A percentile compares a stretch with the other conserved stretches of the same genome.
These are phyloP conservation scores for Gnatocerus cornutus DNA, from an alignment of 2,888 invertebrate genomes.

Conservation along the genomic window DNA sequence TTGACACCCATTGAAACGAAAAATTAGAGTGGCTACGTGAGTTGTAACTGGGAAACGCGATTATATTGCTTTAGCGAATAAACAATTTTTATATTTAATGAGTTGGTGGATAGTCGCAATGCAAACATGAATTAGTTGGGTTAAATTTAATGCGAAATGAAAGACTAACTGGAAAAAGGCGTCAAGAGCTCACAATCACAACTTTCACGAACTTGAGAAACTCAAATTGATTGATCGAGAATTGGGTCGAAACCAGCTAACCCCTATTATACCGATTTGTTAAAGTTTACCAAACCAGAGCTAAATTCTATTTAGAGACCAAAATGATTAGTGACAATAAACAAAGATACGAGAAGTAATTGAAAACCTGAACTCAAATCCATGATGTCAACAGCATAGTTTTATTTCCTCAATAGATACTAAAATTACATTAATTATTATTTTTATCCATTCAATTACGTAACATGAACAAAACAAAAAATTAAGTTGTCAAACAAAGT, in stretches of 20 bases:
- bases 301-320: neutral
- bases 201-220: neutral
- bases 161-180: neutral
- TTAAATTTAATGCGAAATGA: too few species aligned
- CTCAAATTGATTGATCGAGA: conserved; percentile 1
- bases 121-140: neutral
- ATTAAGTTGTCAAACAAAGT: too few species aligned
- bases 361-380: too few species aligned
- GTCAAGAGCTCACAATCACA: neutral
- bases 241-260: conserved; percentile 1
- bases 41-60: neutral
- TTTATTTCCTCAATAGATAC: too few species aligned
- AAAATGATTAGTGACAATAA: neutral
- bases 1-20: conserved; percentile 4
- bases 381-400: too few species aligned
- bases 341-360: too few species aligned
- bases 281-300: too few species aligned
- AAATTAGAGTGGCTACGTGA: neutral
- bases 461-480: too few species aligned
- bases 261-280: neutral
- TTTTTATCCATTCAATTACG: too few species aligned
- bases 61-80: conserved; percentile 13
- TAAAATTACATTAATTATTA: too few species aligned
- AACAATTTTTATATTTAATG: conserved; percentile 10
- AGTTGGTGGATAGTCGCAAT: neutral